Base-by-base conservation (phyloP, 2,888 invertebrate species). In the Drosophila kuntzei region DNA sequence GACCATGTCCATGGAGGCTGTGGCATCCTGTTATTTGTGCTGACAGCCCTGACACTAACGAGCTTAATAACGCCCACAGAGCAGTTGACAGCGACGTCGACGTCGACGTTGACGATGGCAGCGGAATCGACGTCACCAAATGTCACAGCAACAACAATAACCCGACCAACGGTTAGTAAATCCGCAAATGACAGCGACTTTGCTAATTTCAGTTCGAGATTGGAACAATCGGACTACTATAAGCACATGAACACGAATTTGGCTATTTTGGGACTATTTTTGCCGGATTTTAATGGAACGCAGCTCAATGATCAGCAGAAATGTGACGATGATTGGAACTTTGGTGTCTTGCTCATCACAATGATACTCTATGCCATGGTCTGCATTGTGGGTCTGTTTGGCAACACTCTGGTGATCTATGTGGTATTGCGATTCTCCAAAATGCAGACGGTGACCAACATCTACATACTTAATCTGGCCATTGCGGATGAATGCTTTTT, bases 371-470 rank as follows among this genome's bases (percentile, higher is more conserved):
- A 97, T 91, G 95, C 95, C 0, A 93, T 97, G 12, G 97, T 98
- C 6, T 98, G 97, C 91, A 93, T 98, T 27, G 95, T 97, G 12
- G 98, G 98, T 0, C 93, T 98, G 0, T 95, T 97, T 16, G 98
- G 98, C 32, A 98, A 98, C 92, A 96, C 97, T 0, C 93, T 98
- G 54, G 98, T 98, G 74, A 97, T 98, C 87, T 97, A 97, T 92
- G 97, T 97, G 32, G 97, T 97, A 14, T 93, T 97, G 47, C 94
- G 98, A 44, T 98, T 97, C 93, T 97, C 97, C 62, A 98, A 98
- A 92, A 98, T 98, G 98, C 97, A 98, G 91, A 98, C 98, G 0
- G 97, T 98, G 39, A 98, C 98, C 72, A 98, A 98, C 90, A 96
- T 97, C 94, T 98, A 98, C 92, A 98, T 98, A 80, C 95, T 97